Conservation (phyloP, 2,888 invertebrate species). For the Dasysyrphus tricinctus region DNA sequence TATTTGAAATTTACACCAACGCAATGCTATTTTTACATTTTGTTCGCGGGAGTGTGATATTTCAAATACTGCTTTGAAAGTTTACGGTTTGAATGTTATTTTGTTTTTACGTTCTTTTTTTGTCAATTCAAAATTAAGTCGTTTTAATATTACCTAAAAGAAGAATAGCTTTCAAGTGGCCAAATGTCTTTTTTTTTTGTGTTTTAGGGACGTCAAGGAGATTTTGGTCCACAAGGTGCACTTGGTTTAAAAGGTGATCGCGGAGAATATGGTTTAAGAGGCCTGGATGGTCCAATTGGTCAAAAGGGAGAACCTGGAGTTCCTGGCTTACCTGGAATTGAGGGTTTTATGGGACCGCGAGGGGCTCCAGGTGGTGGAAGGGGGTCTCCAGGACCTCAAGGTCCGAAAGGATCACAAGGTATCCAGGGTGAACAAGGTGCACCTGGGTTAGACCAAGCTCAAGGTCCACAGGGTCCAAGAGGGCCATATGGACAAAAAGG, state of each 20-base stretch:
- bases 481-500: slow-evolving; percentile 89
- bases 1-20: too few species aligned
- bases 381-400: slow-evolving; percentile 88
- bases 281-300: slow-evolving; percentile 92
- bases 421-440: slow-evolving; percentile 86
- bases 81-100: too few species aligned
- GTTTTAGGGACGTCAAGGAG: slow-evolving; percentile 91
- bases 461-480: slow-evolving; percentile 88
- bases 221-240: slow-evolving; percentile 91
- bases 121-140: too few species aligned
- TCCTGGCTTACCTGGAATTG: slow-evolving; percentile 86
- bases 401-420: slow-evolving; percentile 85
- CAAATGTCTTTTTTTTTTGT: neutral
- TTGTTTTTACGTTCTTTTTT: too few species aligned
- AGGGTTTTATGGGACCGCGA: slow-evolving; percentile 89
- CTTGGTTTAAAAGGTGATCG: slow-evolving; percentile 91
- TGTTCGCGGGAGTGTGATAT: too few species aligned
- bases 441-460: slow-evolving; percentile 88
- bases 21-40: too few species aligned
- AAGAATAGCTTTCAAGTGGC: neutral
- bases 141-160: too few species aligned
- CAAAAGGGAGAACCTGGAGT: slow-evolving; percentile 91
- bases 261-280: slow-evolving; percentile 90
- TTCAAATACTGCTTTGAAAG: too few species aligned
- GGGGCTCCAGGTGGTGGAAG: slow-evolving; percentile 94